phyloP scores from a whole-genome alignment of 2,888 invertebrate species.

The Lagria hirta region DNA sequence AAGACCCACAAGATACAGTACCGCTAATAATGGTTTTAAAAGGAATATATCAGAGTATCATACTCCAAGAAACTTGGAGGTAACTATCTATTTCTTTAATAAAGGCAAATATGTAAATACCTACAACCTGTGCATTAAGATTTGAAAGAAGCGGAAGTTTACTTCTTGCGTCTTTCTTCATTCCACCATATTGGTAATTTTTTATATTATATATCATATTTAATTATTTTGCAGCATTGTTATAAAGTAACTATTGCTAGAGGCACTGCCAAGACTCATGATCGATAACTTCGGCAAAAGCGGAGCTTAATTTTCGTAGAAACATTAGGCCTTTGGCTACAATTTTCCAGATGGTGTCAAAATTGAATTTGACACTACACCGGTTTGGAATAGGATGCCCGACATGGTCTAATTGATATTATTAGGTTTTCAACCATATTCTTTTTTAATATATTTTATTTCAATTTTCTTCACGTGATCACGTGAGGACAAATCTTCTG shows the following conservation, averaged over 20 bases:
- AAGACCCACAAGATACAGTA: constrained; percentile 37
- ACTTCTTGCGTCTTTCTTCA: constrained; percentile 28
- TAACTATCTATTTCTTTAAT: constrained; percentile 54
- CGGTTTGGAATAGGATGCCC: too few species aligned
- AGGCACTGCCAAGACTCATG: constrained; percentile 3
- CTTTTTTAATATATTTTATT: too few species aligned
- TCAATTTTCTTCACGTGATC: too few species aligned
- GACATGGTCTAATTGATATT: too few species aligned
- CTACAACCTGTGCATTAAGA: constrained; percentile 40
- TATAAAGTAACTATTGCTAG: constrained; percentile 13
- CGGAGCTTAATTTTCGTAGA: too few species aligned
- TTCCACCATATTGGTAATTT: constrained; percentile 37
- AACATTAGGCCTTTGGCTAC: too few species aligned
- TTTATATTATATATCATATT: constrained; percentile 23
- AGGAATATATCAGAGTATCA: constrained; percentile 46
- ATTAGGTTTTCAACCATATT: too few species aligned
- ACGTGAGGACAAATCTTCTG: too few species aligned
- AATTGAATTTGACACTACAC: too few species aligned
- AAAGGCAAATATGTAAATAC: constrained; percentile 50
- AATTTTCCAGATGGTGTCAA: too few species aligned
- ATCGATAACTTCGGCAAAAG: too few species aligned
- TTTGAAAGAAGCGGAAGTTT: constrained; percentile 28
- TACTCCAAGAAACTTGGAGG: constrained; percentile 54
- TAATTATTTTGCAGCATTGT: constrained; percentile 4
- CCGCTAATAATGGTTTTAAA: constrained; percentile 42